Conservation (phyloP, 2,888 invertebrate species). For the Platerodrilus igneus region DNA sequence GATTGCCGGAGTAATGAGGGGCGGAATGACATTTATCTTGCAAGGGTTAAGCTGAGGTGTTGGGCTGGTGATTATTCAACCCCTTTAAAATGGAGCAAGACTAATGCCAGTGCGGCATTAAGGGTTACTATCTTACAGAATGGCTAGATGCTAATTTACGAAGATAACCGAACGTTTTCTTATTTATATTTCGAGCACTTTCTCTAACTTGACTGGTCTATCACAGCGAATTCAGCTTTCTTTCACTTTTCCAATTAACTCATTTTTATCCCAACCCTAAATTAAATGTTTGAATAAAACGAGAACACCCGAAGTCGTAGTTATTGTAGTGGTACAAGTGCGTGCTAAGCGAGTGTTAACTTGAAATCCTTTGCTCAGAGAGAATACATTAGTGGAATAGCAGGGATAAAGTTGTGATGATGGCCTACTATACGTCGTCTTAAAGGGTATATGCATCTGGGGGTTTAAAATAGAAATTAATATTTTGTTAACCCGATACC, state of each 20-base stretch:
- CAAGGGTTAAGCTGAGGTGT: constrained; percentile 46
- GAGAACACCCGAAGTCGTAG: constrained; percentile 14
- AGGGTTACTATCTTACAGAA: constrained; percentile 35
- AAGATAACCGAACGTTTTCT: not conserved
- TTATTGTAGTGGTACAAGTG: constrained; percentile 17
- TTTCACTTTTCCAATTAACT: no score
- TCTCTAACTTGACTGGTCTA: no score
- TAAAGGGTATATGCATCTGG: constrained; percentile 43
- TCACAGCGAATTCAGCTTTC: no score
- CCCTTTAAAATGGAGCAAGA: constrained; percentile 47
- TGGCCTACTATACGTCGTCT: constrained; percentile 41
- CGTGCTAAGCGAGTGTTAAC: constrained; percentile 29
- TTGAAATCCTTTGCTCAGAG: constrained; percentile 41
- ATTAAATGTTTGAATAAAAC: no score
- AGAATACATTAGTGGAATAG: constrained; percentile 45
- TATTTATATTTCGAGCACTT: no score
- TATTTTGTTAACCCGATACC: no score
- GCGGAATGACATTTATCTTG: constrained; percentile 48
- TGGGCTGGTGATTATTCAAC: constrained; percentile 46
- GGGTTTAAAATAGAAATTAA: no score
- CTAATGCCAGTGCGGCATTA: constrained; percentile 45
- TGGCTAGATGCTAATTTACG: constrained; percentile 9
- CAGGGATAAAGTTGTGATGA: constrained; percentile 44
- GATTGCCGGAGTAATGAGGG: constrained; percentile 46
- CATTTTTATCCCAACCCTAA: no score